Conservation (phyloP, 2,113 vertebrate genomes). For the Phasianus colchicus region DNA sequence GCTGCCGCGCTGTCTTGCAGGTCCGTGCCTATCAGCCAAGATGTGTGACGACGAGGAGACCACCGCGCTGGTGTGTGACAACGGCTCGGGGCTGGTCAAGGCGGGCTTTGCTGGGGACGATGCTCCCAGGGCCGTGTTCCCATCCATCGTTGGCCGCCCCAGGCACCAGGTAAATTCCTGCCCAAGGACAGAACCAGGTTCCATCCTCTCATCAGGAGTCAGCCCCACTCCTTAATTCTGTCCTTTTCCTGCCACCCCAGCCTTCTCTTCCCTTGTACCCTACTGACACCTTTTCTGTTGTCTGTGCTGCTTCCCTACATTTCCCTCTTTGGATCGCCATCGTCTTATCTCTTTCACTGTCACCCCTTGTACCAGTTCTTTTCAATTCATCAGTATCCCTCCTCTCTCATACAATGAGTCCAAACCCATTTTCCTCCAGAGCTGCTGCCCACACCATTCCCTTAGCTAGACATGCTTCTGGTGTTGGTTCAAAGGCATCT, state of each 20-base stretch:
- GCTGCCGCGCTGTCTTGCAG: constrained; percentile 45
- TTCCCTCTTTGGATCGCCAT: not conserved
- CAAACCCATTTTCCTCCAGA: not conserved
- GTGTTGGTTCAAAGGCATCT: not conserved
- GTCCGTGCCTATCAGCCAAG: constrained; percentile 38
- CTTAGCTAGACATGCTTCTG: not conserved
- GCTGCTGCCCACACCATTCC: not conserved
- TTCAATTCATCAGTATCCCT: not conserved
- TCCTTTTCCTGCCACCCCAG: too few relatives aligned
- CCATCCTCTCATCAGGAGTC: rapidly evolving
- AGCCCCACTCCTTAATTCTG: not conserved
- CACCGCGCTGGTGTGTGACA: constrained; percentile 98
- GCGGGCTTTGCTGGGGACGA: constrained; percentile 98
- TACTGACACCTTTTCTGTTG: rapidly evolving
- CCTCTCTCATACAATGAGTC: not conserved
- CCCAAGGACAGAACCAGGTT: not conserved
- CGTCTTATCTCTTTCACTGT: rapidly evolving
- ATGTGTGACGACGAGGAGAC: constrained; percentile 99
- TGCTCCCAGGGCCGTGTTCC: constrained; percentile 96
- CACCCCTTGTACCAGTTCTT: not conserved
- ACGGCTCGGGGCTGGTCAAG: constrained; percentile 97
- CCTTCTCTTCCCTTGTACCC: not conserved
- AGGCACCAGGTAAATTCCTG: constrained; percentile 89
- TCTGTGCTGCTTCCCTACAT: not conserved
- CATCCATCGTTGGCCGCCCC: constrained; percentile 97